Conservation (phyloP, 2,113 vertebrate genomes). For the Hiodon tergisus region DNA sequence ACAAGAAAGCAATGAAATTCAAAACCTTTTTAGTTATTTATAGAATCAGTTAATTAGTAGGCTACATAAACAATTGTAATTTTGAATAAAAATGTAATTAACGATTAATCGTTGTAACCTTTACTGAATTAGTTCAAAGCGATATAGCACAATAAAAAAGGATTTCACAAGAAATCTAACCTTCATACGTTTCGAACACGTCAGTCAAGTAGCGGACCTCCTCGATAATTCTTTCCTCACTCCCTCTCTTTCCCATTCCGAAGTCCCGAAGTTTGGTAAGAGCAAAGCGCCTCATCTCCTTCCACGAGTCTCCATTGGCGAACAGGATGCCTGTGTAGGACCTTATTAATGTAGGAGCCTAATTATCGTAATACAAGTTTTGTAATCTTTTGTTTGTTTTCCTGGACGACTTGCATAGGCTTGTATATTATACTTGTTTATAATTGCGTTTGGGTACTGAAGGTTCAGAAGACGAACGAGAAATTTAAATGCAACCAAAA, state of each 20-base stretch:
- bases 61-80: not conserved
- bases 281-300: constrained; percentile 55
- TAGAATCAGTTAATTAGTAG: not conserved
- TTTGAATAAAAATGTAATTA: too few relatives aligned
- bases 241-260: constrained; percentile 52
- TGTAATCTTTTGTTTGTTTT: too few relatives aligned
- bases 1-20: not conserved
- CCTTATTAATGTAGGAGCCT: too few relatives aligned
- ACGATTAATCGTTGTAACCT: too few relatives aligned
- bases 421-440: not conserved
- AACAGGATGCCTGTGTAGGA: constrained; percentile 42
- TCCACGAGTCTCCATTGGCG: constrained; percentile 53
- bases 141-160: too few relatives aligned
- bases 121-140: too few relatives aligned
- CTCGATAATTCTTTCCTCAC: constrained; percentile 49
- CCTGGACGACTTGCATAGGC: not conserved
- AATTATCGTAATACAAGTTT: too few relatives aligned
- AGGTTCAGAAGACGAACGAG: not conserved
- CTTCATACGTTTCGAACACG: constrained; percentile 35
- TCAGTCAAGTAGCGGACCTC: constrained; percentile 44
- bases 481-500: too few relatives aligned
- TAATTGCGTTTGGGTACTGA: not conserved
- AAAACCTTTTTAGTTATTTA: too few relatives aligned
- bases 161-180: constrained; percentile 8
- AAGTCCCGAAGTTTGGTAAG: constrained; percentile 53